These are phyloP conservation scores for Rotaria sp. DNA, from an alignment of 2,888 invertebrate genomes.

Conservation along the genomic window DNA sequence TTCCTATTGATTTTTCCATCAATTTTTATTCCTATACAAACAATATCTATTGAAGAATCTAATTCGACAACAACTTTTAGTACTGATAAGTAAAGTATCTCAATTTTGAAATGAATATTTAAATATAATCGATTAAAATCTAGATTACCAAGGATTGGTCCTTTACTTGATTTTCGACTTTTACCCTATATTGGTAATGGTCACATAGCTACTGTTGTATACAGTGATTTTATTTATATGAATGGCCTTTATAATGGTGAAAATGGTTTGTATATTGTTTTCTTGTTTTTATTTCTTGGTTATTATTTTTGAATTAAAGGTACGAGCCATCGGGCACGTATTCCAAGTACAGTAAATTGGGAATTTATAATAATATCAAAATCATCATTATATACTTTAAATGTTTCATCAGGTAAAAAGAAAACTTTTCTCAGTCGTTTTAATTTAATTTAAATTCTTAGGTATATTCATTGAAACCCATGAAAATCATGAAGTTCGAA, in stretches of 20 bases:
- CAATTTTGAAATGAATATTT: not conserved
- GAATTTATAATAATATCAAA: slow-evolving; percentile 39
- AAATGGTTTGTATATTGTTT: slow-evolving; percentile 42
- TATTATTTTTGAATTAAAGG: slow-evolving; percentile 16
- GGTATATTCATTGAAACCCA: slow-evolving; percentile 46
- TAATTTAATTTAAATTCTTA: slow-evolving; percentile 33
- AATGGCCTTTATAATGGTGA: slow-evolving; percentile 51
- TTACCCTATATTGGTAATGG: slow-evolving; percentile 50
- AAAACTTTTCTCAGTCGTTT: too few species aligned
- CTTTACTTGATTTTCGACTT: slow-evolving; percentile 31
- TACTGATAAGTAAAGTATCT: not conserved
- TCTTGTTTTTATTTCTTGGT: not conserved
- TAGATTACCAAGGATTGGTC: not conserved
- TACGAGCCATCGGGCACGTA: slow-evolving; percentile 49
- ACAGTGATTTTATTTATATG: slow-evolving; percentile 48
- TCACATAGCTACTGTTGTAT: slow-evolving; percentile 49
- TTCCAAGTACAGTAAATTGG: slow-evolving; percentile 47
- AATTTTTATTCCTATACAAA: not conserved
- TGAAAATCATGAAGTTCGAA: slow-evolving; percentile 43
- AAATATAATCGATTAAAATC: not conserved
- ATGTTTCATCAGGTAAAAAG: slow-evolving; percentile 44
- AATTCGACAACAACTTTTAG: not conserved
- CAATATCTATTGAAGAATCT: not conserved
- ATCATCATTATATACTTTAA: slow-evolving; percentile 43
- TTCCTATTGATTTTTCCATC: not conserved